A percentile compares a stretch with the other conserved stretches of the same genome.
These are phyloP conservation scores for Dicrostonyx torquatus DNA, from an alignment of 2,797 vertebrate genomes.

Conservation along the genomic window DNA sequence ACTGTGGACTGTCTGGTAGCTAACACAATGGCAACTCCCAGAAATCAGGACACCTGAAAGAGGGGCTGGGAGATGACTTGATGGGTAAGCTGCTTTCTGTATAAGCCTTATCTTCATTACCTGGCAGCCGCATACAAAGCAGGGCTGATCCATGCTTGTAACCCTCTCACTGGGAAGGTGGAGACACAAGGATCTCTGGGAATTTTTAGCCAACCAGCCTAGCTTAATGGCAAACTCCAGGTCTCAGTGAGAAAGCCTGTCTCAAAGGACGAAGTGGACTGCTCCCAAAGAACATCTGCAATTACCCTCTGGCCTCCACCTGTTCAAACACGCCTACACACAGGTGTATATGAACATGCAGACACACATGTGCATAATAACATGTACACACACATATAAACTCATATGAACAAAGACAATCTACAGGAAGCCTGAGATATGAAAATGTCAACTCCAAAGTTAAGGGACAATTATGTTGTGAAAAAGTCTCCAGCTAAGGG, in stretches of 20 bases:
- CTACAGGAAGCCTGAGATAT: neutral
- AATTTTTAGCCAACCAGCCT: neutral
- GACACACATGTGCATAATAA: neutral
- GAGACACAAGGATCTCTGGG: neutral
- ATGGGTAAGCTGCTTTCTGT: neutral
- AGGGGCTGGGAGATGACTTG: neutral
- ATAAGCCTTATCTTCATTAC: neutral
- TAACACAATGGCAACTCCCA: neutral
- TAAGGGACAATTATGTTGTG: neutral
- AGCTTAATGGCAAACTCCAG: neutral
- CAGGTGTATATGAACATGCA: neutral
- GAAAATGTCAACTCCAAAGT: neutral
- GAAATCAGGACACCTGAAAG: neutral
- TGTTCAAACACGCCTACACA: neutral
- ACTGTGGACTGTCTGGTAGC: neutral
- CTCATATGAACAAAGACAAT: neutral
- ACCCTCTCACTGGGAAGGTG: neutral
- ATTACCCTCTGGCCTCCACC: neutral
- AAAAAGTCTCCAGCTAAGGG: neutral
- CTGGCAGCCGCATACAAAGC: neutral
- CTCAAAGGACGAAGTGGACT: neutral
- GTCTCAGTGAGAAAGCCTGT: neutral
- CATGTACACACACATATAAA: neutral
- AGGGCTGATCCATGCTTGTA: neutral
- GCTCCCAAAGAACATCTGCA: neutral